Evolutionary conservation across 2,888 invertebrate genomes (phyloP).

Genomic region (Athalia circularis): DNA sequence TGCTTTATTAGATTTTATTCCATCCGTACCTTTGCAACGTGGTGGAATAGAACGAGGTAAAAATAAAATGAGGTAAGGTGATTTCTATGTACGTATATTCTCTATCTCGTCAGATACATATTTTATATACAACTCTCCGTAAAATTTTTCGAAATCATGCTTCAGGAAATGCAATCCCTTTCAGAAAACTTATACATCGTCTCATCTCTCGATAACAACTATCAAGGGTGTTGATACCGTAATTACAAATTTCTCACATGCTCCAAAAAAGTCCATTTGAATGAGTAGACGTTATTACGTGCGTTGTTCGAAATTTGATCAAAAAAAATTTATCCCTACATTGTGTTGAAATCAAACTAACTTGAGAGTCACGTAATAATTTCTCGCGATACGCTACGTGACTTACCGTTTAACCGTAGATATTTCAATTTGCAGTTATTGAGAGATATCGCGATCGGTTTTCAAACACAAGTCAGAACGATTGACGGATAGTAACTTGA

Average conservation of each 20-base stretch:
- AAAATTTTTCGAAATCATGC: no score
- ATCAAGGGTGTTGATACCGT: slow-evolving; percentile 1
- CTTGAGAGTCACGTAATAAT: not conserved
- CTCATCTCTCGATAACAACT: slow-evolving; percentile 27
- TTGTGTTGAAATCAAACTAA: not conserved
- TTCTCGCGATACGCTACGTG: not conserved
- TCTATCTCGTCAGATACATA: no score
- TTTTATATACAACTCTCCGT: no score
- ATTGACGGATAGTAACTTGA: slow-evolving; percentile 21
- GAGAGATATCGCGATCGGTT: slow-evolving; percentile 32
- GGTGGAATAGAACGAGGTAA: slow-evolving; percentile 8
- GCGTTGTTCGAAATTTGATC: no score
- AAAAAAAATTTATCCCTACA: no score
- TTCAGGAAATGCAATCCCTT: slow-evolving; percentile 26
- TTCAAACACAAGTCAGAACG: slow-evolving; percentile 7
- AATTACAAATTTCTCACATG: not conserved
- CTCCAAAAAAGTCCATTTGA: no score
- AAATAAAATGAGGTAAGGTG: slow-evolving; percentile 19
- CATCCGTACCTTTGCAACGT: slow-evolving; percentile 27
- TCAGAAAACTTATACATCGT: not conserved
- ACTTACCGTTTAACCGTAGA: not conserved
- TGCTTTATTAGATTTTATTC: slow-evolving; percentile 39
- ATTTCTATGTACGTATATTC: not conserved
- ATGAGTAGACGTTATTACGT: no score
- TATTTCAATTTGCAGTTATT: slow-evolving; percentile 11